Evolutionary conservation across 92 coral and sea anemone species (phyloP).

Genomic region (Montipora capitata): DNA sequence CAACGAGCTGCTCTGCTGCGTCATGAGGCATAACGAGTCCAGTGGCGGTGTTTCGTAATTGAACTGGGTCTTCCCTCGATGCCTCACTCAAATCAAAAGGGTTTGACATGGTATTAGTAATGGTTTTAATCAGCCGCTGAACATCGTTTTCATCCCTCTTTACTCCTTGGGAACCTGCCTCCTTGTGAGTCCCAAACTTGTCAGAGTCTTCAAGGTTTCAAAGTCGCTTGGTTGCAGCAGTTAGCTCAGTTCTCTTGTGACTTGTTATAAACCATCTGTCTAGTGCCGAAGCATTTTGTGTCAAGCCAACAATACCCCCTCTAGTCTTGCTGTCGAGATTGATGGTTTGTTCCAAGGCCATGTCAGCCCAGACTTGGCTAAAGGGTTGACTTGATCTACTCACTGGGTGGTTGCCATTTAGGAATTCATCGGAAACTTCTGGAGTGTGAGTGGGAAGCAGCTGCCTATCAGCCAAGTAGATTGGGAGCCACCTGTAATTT

Average conservation of each 20-base stretch:
- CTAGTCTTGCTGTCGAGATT: conserved; percentile 83
- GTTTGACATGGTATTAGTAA: conserved; percentile 64
- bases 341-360: conserved; percentile 82
- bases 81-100: conserved; percentile 69
- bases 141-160: conserved; percentile 75
- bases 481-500: conserved; percentile 76
- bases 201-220: conserved; percentile 29
- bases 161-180: conserved; percentile 60
- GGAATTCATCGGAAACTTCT: conserved; percentile 60
- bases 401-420: conserved; percentile 70
- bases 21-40: conserved; percentile 72
- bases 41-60: conserved; percentile 70
- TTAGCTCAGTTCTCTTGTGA: conserved; percentile 59
- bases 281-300: conserved; percentile 68
- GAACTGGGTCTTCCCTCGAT: conserved; percentile 49
- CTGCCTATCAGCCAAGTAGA: conserved; percentile 80
- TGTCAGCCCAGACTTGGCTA: conserved; percentile 79
- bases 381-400: conserved; percentile 72
- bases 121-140: conserved; percentile 65
- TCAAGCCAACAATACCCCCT: conserved; percentile 71
- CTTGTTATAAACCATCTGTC: conserved; percentile 64
- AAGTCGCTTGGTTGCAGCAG: conserved; percentile 61
- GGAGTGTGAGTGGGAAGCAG: conserved; percentile 67
- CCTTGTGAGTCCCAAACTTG: conserved; percentile 74
- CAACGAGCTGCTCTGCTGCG: conserved; percentile 45